phyloP scores from a whole-genome alignment of 2,888 invertebrate genomes.

The Micropterix aruncella region DNA sequence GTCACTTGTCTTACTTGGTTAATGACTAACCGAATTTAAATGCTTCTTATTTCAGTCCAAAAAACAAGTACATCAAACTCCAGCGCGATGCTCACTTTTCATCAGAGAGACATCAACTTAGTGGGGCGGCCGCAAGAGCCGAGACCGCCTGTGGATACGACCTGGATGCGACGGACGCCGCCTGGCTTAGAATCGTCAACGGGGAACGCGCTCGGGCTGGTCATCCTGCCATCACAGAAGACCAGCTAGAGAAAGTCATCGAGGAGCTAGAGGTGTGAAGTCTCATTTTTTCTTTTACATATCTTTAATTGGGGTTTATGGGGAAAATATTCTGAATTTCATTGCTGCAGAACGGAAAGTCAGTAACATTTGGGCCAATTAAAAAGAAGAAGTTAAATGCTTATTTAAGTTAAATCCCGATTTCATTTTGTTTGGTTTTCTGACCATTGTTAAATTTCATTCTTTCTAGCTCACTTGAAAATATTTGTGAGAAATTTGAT shows the following conservation, averaged over 20 bases:
- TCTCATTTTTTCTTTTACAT: not conserved
- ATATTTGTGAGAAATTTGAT: no score
- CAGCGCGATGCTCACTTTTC: slow-evolving; percentile 78
- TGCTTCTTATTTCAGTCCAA: slow-evolving; percentile 74
- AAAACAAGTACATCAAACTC: slow-evolving; percentile 83
- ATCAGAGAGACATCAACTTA: slow-evolving; percentile 71
- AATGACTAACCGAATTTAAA: slow-evolving; percentile 8
- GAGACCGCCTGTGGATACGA: slow-evolving; percentile 93
- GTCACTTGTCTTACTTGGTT: slow-evolving; percentile 6
- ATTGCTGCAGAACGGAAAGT: no score
- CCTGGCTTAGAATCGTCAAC: slow-evolving; percentile 80
- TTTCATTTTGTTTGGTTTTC: no score
- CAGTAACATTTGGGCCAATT: no score
- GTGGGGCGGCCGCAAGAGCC: slow-evolving; percentile 72
- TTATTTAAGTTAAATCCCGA: no score
- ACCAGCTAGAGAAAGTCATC: slow-evolving; percentile 80
- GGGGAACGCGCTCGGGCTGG: slow-evolving; percentile 73
- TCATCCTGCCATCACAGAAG: slow-evolving; percentile 61
- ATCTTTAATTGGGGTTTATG: no score
- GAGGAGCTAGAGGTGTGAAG: slow-evolving; percentile 69
- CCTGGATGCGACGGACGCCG: slow-evolving; percentile 82
- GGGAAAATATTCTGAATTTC: no score
- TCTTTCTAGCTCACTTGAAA: no score
- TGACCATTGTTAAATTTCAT: no score
- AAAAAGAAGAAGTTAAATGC: no score